phyloP scores from a whole-genome alignment of 2,797 vertebrate species.

The Karalla daura region DNA sequence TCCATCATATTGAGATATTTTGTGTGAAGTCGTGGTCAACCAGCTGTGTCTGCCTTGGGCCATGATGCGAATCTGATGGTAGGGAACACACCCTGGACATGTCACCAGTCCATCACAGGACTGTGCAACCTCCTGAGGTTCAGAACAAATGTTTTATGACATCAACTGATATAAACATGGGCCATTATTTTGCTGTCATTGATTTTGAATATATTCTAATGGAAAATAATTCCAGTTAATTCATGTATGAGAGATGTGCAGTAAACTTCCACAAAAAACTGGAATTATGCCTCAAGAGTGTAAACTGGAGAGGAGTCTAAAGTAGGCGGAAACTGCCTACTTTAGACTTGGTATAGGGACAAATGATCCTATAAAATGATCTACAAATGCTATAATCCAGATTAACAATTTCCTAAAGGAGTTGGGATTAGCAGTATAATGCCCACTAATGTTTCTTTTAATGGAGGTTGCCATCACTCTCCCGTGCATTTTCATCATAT shows the following conservation, averaged over 20 bases:
- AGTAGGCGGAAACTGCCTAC: constrained; percentile 30
- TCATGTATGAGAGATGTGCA: neutral
- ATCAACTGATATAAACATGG: no score
- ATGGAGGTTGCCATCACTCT: constrained; percentile 55
- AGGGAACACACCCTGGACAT: no score
- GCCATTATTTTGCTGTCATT: neutral
- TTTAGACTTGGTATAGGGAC: constrained; percentile 21
- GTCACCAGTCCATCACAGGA: no score
- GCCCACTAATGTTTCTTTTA: constrained; percentile 78
- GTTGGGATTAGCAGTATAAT: constrained; percentile 79
- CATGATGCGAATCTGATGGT: no score
- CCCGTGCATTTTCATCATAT: constrained; percentile 47
- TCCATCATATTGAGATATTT: neutral
- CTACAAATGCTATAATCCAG: constrained; percentile 74
- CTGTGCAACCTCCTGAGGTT: no score
- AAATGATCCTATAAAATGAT: constrained; percentile 62
- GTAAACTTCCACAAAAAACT: neutral
- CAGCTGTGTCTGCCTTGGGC: no score
- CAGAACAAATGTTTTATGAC: no score
- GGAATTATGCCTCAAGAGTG: constrained; percentile 10
- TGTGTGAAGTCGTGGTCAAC: no score
- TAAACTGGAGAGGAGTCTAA: constrained; percentile 11
- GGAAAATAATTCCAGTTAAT: neutral
- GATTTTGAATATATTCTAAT: neutral
- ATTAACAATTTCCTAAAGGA: constrained; percentile 71